A percentile compares a stretch with the other conserved stretches of the same genome.
These are phyloP conservation scores for Graphium colonna DNA, from an alignment of 2,888 invertebrate genomes.

Conservation along the genomic window DNA sequence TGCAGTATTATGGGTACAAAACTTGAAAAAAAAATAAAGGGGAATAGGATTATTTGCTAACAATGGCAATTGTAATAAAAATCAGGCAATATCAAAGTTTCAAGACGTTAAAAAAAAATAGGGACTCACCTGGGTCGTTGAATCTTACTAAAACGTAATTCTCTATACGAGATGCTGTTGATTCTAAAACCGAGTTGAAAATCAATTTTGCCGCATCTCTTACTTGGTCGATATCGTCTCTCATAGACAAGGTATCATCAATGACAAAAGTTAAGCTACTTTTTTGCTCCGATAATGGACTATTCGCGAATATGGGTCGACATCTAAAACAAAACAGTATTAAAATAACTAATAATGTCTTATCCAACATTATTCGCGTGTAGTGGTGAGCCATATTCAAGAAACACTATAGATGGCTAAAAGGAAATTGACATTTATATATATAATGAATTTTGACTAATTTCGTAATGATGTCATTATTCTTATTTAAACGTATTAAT, in stretches of 20 bases:
- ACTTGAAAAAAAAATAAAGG: too few species aligned
- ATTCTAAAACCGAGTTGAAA: constrained; percentile 48
- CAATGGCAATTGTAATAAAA: too few species aligned
- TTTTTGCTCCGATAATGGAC: constrained; percentile 31
- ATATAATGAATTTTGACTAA: too few species aligned
- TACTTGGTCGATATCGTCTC: constrained; percentile 46
- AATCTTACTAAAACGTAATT: constrained; percentile 58
- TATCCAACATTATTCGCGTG: background rate
- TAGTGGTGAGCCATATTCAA: background rate
- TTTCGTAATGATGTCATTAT: too few species aligned
- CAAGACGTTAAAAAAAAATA: too few species aligned
- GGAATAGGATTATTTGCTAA: too few species aligned
- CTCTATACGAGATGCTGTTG: constrained; percentile 47
- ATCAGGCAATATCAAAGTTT: too few species aligned
- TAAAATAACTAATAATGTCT: background rate
- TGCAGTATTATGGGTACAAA: too few species aligned
- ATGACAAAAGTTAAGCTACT: constrained; percentile 57
- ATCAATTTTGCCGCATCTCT: constrained; percentile 41
- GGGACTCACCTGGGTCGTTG: constrained; percentile 59
- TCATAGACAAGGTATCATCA: constrained; percentile 56
- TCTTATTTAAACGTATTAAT: too few species aligned
- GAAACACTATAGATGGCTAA: too few species aligned
- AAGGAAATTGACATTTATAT: too few species aligned
- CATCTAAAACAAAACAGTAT: background rate
- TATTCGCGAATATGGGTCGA: background rate